phyloP scores from a whole-genome alignment of 2,888 invertebrate species.

The Latrodectus hesperus region DNA sequence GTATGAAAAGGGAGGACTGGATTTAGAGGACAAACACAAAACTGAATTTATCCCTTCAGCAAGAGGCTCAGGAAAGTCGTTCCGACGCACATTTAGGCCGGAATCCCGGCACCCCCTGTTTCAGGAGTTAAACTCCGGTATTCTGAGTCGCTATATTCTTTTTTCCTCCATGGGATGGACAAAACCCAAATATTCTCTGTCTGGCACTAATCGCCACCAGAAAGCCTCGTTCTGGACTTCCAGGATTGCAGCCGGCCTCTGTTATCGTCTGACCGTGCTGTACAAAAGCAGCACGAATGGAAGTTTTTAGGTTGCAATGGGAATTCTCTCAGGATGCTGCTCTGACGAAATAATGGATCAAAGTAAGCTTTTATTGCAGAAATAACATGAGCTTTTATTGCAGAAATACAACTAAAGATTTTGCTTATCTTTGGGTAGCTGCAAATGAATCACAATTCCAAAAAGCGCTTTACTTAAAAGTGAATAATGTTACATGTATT shows the following conservation, averaged over 20 bases:
- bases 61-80: conserved; percentile 21
- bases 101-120: neutral
- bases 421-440: no score
- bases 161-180: neutral
- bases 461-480: no score
- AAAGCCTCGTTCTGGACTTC: neutral
- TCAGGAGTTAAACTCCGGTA: neutral
- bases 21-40: neutral
- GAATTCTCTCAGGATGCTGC: no score
- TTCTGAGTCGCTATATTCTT: no score
- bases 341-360: no score
- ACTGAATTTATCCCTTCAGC: conserved; percentile 28
- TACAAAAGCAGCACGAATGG: neutral
- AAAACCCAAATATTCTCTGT: neutral
- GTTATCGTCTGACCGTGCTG: neutral
- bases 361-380: no score
- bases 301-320: no score
- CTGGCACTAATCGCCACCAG: neutral
- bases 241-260: neutral
- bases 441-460: no score
- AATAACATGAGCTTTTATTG: no score
- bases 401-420: no score
- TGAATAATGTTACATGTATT: no score
- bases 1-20: neutral
- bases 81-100: neutral